phyloP scores from a whole-genome alignment of 2,888 invertebrate genomes.

The Lasioglossum oenotherae region DNA sequence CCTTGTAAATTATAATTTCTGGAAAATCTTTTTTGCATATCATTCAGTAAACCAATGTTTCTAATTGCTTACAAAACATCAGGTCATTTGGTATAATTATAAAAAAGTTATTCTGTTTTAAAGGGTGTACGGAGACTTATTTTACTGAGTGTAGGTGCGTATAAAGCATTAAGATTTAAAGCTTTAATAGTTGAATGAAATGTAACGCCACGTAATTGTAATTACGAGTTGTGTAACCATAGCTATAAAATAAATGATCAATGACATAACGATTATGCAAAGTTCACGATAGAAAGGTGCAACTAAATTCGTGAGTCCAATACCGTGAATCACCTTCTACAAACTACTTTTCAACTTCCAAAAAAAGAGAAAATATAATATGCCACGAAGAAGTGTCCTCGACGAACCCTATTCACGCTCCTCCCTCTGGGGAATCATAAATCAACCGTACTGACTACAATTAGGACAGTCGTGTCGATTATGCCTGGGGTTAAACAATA shows the following conservation, averaged over 20 bases:
- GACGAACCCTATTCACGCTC: conserved; percentile 33
- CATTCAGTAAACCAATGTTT: too few relatives aligned
- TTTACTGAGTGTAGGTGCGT: too few relatives aligned
- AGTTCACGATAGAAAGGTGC: neutral
- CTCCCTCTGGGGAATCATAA: conserved; percentile 39
- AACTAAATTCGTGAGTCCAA: neutral
- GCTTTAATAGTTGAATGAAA: neutral
- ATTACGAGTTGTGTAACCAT: neutral
- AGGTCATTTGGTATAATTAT: too few relatives aligned
- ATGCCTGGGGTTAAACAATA: conserved; percentile 63
- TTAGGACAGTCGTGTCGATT: conserved; percentile 31
- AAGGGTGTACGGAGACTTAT: too few relatives aligned
- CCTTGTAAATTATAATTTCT: too few relatives aligned
- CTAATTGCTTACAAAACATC: too few relatives aligned
- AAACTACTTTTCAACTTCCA: neutral
- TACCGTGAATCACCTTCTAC: neutral
- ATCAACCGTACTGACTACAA: conserved; percentile 40
- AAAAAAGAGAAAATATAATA: conserved; percentile 1
- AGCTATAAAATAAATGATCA: neutral
- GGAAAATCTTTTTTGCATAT: too few relatives aligned
- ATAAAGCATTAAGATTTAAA: too few relatives aligned
- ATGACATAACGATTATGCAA: neutral
- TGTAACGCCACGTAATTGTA: neutral
- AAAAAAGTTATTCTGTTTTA: too few relatives aligned
- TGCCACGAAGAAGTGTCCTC: conserved; percentile 4